Evolutionary conservation across 2,113 vertebrate species (phyloP), one percentile per base, ranked within the genome.

Genomic region (Acanthisitta chloris): DNA sequence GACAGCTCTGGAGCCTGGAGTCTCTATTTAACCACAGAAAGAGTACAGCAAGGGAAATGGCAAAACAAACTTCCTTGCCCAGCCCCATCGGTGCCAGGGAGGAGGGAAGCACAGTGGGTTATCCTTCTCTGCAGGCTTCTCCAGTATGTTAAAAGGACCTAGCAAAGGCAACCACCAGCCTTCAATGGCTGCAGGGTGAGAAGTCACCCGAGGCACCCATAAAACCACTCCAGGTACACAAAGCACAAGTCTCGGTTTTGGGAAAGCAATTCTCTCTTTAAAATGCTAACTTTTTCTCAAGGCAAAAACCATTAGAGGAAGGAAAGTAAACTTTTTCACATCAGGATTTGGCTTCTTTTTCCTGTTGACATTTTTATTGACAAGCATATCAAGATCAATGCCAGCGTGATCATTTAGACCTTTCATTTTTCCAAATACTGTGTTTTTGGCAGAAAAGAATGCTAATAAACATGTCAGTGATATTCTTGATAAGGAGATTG

Each of bases 1-100:
- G 95, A 93, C 86, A 90, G 69, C 59, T 93, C 82, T 61, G 86
- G 74, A 88, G 84, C n/a, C 81, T 93, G 90, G 80, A 78, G 59
- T 73, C 84, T 73, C 64, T 49, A 90, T 95, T 64, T 36, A 79
- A 81, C 72, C 3, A 1, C 82, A 81, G 81, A 80, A 90, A 16
- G 71, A 51, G 67, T 6, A 26, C 33, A 45, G 76, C 40, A 74
- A 0, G 21, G 79, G 88, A 92, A 94, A 84, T 4, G 40, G 52
- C 82, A 81, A 88, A 92, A 29, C 51, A 84, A 74, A 49, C 88
- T 90, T 94, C 88, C 76, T 88, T 64, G 55, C 59, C 26, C 33
- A 24, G 43, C 10, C 28, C 72, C 65, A 40, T 4, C 86, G 34
- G 42, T 2, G 1, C 48, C 58, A n/a, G 51, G 69, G 23, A 66